phyloP scores from a whole-genome alignment of 2,113 vertebrate species.

The Ophthalmolycus amberensis region DNA sequence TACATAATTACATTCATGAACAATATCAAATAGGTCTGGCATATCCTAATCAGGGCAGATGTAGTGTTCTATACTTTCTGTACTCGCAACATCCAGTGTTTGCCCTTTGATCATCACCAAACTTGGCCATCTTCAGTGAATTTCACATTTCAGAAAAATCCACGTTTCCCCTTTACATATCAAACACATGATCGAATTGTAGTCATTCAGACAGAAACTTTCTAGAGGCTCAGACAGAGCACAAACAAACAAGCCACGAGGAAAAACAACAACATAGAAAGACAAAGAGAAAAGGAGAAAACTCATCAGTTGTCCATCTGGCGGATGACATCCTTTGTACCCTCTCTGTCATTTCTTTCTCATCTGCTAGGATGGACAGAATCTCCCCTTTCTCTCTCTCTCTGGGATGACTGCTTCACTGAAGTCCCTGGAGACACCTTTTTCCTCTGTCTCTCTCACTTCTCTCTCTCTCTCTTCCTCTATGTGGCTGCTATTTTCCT shows the following conservation, averaged over 20 bases:
- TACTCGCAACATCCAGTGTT: conserved; percentile 36
- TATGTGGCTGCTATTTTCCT: conserved; percentile 79
- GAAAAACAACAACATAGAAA: conserved; percentile 52
- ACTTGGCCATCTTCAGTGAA: conserved; percentile 64
- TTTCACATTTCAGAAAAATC: conserved; percentile 59
- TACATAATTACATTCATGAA: conserved; percentile 72
- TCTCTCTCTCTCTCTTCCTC: conserved; percentile 61
- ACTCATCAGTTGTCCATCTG: conserved; percentile 86
- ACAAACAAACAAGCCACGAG: conserved; percentile 81
- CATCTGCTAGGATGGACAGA: conserved; percentile 84
- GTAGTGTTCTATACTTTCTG: conserved; percentile 51
- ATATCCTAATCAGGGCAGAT: conserved; percentile 65
- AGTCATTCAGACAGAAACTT: conserved; percentile 77
- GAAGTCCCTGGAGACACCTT: conserved; percentile 83
- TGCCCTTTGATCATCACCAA: conserved; percentile 62
- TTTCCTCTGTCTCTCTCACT: conserved; percentile 72
- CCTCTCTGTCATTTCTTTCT: conserved; percentile 84
- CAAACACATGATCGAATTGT: conserved; percentile 69
- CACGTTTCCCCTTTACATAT: conserved; percentile 59
- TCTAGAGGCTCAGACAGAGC: conserved; percentile 73
- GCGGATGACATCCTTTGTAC: conserved; percentile 86
- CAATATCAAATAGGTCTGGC: conserved; percentile 61
- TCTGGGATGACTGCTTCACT: conserved; percentile 83
- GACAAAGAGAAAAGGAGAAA: conserved; percentile 73
- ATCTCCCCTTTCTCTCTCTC: conserved; percentile 71